Evolutionary conservation across 2,113 vertebrate species (phyloP).

Genomic region (Seriola rivoliana): DNA sequence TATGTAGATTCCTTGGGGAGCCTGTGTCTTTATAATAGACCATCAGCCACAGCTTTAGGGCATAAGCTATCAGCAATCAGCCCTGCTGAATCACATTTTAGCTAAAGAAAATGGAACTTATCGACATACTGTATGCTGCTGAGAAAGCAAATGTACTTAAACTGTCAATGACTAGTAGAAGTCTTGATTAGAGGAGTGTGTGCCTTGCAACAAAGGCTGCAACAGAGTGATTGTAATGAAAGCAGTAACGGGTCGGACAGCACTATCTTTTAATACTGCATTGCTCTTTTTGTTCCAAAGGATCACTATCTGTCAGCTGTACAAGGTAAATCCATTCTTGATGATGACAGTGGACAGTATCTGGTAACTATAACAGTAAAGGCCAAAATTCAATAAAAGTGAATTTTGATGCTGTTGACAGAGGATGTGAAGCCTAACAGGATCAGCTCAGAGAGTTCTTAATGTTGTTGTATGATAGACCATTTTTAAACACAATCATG

Average conservation of each 20-base stretch:
- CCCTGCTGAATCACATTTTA: conserved; percentile 50
- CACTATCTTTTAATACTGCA: conserved; percentile 8
- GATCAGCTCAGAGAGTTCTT: background rate
- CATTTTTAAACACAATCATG: too few species aligned
- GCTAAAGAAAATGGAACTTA: conserved; percentile 58
- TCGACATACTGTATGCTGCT: conserved; percentile 54
- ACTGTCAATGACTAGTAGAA: conserved; percentile 42
- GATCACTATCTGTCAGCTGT: background rate
- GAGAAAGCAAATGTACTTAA: conserved; percentile 64
- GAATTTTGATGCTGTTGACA: background rate
- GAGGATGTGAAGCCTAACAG: background rate
- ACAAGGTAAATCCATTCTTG: background rate
- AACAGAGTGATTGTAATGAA: conserved; percentile 26
- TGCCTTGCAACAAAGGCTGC: conserved; percentile 25
- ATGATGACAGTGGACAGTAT: background rate
- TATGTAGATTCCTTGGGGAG: conserved; percentile 31
- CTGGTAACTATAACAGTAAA: background rate
- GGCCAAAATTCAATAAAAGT: background rate
- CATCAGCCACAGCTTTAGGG: conserved; percentile 48
- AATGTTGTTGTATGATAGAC: background rate
- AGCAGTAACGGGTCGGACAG: background rate
- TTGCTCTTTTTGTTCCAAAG: background rate
- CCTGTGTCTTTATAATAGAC: conserved; percentile 52
- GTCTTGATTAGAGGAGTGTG: conserved; percentile 46
- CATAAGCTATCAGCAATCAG: conserved; percentile 43